Evolutionary conservation across 2,113 vertebrate genomes (phyloP).

Genomic region (Nansenia antarctica): DNA sequence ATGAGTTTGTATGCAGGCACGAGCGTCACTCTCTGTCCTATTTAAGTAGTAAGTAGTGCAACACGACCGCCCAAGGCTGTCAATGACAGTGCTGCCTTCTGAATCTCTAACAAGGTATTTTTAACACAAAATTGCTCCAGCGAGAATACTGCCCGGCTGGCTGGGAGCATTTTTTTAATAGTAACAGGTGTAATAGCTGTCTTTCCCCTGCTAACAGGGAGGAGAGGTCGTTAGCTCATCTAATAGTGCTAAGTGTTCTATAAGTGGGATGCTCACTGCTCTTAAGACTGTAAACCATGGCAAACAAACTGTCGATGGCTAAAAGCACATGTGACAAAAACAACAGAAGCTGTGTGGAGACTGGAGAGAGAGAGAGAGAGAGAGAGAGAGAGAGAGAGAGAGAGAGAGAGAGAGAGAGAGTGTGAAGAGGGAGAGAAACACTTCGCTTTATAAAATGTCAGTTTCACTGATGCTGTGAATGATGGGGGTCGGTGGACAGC

Average conservation of each 20-base stretch:
- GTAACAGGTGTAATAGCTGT: conserved; percentile 62
- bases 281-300: background rate
- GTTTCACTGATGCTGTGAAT: conserved; percentile 4
- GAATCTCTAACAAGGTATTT: conserved; percentile 64
- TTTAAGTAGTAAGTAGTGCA: conserved; percentile 58
- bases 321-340: conserved; percentile 14
- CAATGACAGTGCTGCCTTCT: conserved; percentile 51
- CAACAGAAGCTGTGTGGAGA: background rate
- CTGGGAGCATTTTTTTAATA: conserved; percentile 48
- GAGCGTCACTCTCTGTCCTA: conserved; percentile 39
- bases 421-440: no score
- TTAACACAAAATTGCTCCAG: conserved; percentile 63
- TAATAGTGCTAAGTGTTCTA: conserved; percentile 26
- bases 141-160: conserved; percentile 44
- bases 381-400: background rate
- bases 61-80: conserved; percentile 47
- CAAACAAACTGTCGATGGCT: background rate
- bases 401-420: background rate
- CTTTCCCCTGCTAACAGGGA: conserved; percentile 48
- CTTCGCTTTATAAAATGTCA: conserved; percentile 15
- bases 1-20: conserved; percentile 2
- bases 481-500: conserved; percentile 11
- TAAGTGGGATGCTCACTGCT: background rate
- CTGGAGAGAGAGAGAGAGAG: background rate
- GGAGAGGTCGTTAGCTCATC: conserved; percentile 40